Evolutionary conservation across 2,113 vertebrate genomes (phyloP).

Genomic region (Chionodraco myersi): DNA sequence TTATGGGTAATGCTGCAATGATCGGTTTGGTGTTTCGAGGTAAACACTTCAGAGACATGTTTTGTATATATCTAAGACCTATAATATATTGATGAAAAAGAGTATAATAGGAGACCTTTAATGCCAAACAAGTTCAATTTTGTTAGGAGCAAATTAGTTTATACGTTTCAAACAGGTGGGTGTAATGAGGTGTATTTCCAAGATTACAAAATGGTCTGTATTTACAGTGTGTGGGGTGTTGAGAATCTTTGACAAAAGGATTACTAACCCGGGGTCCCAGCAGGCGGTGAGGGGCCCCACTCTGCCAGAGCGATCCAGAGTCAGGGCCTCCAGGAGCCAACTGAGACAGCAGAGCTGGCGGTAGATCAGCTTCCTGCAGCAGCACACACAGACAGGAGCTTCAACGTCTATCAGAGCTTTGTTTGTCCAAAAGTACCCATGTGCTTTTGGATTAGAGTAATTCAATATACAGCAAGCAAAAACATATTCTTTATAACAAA

Average conservation of each 20-base stretch:
- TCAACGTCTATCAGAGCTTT: background rate
- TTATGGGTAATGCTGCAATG: too few species aligned
- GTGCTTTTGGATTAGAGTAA: background rate
- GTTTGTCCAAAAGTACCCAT: background rate
- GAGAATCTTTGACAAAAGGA: constrained; percentile 20
- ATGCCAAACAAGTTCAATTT: background rate
- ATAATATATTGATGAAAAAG: too few species aligned
- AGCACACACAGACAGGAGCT: constrained; percentile 8
- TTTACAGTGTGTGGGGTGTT: background rate
- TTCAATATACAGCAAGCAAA: background rate
- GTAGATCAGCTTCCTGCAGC: constrained; percentile 77
- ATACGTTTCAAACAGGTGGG: background rate
- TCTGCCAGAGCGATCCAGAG: constrained; percentile 65
- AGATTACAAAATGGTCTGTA: background rate
- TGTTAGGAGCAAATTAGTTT: background rate
- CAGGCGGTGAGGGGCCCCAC: constrained; percentile 74
- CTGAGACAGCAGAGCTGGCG: constrained; percentile 85
- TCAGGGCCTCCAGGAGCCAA: constrained; percentile 85
- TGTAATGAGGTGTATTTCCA: background rate
- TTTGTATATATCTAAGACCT: too few species aligned
- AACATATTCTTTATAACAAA: too few species aligned
- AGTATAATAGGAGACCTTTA: too few species aligned
- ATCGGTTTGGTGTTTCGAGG: too few species aligned
- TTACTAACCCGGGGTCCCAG: constrained; percentile 73
- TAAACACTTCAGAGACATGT: too few species aligned